Evolutionary conservation across 1,140 invertebrate genomes (phyloP), one percentile per base, ranked within the genome.

Genomic region (Zophobas atratus): DNA sequence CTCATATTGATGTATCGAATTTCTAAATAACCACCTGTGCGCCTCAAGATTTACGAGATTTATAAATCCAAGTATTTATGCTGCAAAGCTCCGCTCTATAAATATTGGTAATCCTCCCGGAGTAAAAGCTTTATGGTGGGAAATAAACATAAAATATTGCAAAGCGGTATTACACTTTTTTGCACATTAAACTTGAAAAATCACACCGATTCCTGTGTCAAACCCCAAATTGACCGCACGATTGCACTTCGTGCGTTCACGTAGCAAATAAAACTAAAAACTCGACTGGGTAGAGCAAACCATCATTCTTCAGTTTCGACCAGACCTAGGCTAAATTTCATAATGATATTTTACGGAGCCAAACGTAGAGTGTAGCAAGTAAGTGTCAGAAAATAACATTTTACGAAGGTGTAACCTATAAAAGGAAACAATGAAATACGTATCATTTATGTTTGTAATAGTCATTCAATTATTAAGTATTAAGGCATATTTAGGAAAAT

Each of bases 11-110:
- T 36, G 51, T 73, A 73, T 73, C 36, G 71, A 72, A 72, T 38
- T 51, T 72, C 70, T 72, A 48, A 73, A 73, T 73, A 73, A 73
- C 71, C 71, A 73, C 71, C 71, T 73, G 71, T 73, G 71, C 71
- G 51, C 34, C 20, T 32, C 39, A 73, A 73, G 71, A 73, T 73
- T 73, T 73, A 73, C 71, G 49, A 49, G 41, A 73, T 53, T 53
- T 73, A 55, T 55, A 73, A 55, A 73, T 73, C 71, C 71, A 73
- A 43, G 71, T 73, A 55, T 73, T 73, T 73, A 73, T 55, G 71
- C 56, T 73, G 71, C 55, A 73, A 55, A 73, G 71, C 71, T 53
- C 8, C 35, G 48, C 48, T 73, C 71, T 73, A 73, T 73, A 73
- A 73, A 73, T 73, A 73, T 73, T 73, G 49, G 71, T 73, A 73